Evolutionary conservation across 1,140 invertebrate genomes (phyloP), one percentile per base, ranked within the genome.

Genomic region (Orius laevigatus): DNA sequence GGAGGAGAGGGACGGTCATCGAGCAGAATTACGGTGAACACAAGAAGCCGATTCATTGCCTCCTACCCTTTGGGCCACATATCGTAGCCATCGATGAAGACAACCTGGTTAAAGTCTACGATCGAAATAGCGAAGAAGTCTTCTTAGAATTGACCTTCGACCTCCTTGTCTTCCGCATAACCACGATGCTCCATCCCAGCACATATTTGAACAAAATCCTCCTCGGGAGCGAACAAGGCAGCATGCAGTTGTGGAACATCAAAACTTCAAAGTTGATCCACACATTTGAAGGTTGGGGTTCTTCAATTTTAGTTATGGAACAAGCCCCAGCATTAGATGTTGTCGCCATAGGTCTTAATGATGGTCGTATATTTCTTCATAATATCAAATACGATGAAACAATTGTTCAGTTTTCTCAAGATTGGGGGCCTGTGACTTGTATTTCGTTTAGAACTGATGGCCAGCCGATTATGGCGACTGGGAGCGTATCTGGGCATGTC

Each of bases 181-280:
- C 82, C 0, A 69, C 81, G 0, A 53, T 94, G 1, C 67, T 82
- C 41, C 93, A 98, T 71, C 93, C 92, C 2, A 77, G 71, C 39
- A 92, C 92, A 0, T 98, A 97, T 60, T 63, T 92, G 2, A 96
- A 98, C 62, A 98, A 97, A 69, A 75, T 97, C 41, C 62, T 98
- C n/a, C 64, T 98, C 41, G 93, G 84, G 10, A 93, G 88, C 56
- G 70, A 79, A 46, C 86, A 96, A 64, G 94, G 93, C 0, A 62
- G 69, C 33, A 54, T 98, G 50, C 87, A 95, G 57, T 63, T 97
- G 40, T 92, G 89, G 85, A 98, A 97, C 67, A 66, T 97, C 3
- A 79, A 80, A 47, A 76, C 76, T 55, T 70, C 75, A 45, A 84
- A 81, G 59, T 67, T 84, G 52, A 70, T 97, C 42, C 81, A 84